Evolutionary conservation across 1,140 invertebrate genomes (phyloP).

Genomic region (Drosophila eugracilis): DNA sequence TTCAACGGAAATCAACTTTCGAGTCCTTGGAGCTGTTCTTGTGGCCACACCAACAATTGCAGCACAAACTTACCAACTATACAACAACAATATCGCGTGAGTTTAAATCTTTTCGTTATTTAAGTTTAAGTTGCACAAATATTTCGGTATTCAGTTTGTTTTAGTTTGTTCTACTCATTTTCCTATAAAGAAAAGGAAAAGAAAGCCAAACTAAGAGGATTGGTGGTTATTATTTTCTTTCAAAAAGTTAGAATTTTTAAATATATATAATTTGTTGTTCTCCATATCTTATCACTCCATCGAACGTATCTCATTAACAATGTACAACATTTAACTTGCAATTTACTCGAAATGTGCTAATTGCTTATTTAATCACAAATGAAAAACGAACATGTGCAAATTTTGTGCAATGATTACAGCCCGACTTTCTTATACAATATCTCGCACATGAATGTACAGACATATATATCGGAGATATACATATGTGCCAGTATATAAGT

Average conservation of each 20-base stretch:
- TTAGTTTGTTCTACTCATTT: too few species aligned
- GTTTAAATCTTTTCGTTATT: neutral
- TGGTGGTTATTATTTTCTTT: too few species aligned
- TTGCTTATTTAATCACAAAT: slow-evolving; percentile 55
- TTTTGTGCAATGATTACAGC: slow-evolving; percentile 55
- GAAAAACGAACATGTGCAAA: slow-evolving; percentile 66
- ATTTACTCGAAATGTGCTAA: slow-evolving; percentile 49
- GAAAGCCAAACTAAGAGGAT: too few species aligned
- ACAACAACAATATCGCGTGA: slow-evolving; percentile 40
- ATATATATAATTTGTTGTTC: neutral
- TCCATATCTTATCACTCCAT: neutral
- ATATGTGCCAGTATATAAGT: neutral
- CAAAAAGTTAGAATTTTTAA: too few species aligned
- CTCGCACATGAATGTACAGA: slow-evolving; percentile 1
- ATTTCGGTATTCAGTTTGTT: too few species aligned
- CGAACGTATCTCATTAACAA: neutral
- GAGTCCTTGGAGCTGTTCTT: neutral
- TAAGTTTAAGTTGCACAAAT: neutral
- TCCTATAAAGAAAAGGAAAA: too few species aligned
- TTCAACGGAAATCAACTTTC: slow-evolving; percentile 3
- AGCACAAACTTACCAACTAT: slow-evolving; percentile 8
- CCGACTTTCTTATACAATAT: slow-evolving; percentile 51
- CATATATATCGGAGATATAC: neutral
- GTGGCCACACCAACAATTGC: slow-evolving; percentile 4
- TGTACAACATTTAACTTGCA: slow-evolving; percentile 12